phyloP scores from a whole-genome alignment of 2,797 vertebrate species.

The Diceros bicornis region DNA sequence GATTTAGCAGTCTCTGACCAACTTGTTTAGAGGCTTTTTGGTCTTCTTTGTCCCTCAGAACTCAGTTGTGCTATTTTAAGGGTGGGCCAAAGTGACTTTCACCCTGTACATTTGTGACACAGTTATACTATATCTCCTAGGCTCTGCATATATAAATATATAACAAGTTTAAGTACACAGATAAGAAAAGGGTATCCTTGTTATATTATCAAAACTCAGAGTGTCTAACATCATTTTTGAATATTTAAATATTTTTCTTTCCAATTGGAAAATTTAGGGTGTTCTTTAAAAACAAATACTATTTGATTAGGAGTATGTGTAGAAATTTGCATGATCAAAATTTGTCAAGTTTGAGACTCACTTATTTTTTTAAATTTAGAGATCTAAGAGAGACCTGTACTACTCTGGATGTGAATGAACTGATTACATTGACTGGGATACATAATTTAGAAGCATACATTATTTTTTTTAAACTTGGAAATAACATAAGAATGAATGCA shows the following conservation, averaged over 20 bases:
- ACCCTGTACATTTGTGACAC: neutral
- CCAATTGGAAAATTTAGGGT: neutral
- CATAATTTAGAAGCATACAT: neutral
- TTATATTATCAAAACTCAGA: neutral
- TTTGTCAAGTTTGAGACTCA: neutral
- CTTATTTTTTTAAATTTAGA: neutral
- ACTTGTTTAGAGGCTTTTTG: neutral
- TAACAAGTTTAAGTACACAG: neutral
- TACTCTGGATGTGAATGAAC: neutral
- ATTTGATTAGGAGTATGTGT: neutral
- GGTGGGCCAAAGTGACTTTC: neutral
- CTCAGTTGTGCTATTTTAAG: neutral
- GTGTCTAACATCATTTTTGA: neutral
- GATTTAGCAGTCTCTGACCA: neutral
- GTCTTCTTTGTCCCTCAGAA: neutral
- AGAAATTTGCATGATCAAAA: conserved; percentile 37
- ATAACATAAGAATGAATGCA: neutral
- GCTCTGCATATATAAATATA: neutral
- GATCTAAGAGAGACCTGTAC: neutral
- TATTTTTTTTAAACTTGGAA: neutral
- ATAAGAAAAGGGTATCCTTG: neutral
- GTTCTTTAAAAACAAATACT: conserved; percentile 43
- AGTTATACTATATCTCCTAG: neutral
- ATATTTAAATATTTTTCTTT: conserved; percentile 57
- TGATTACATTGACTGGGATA: neutral